phyloP scores from a whole-genome alignment of 2,797 vertebrate genomes.

The Catostomus latipinnis region DNA sequence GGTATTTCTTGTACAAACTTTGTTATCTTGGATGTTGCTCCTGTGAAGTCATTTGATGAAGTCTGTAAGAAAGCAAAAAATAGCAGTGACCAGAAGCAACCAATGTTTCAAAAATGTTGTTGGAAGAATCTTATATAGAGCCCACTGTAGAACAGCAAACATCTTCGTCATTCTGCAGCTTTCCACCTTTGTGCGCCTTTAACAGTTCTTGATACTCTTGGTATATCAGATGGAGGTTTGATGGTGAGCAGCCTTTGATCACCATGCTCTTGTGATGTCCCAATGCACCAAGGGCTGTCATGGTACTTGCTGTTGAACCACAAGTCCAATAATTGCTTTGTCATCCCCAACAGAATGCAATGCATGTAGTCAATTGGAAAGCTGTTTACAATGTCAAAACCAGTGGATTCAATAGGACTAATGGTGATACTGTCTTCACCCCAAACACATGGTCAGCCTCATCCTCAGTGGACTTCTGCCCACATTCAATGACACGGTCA shows the following conservation, averaged over 20 bases:
- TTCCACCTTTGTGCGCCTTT: not conserved
- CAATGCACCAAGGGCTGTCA: not conserved
- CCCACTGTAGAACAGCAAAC: not conserved
- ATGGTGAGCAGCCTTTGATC: constrained; percentile 7
- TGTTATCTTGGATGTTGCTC: not conserved
- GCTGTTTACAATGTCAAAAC: not conserved
- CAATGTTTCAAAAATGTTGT: not conserved
- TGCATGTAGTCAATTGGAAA: not conserved
- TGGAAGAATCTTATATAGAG: constrained; percentile 6
- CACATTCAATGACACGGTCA: not conserved
- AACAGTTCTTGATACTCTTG: not conserved
- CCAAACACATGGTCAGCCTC: not conserved
- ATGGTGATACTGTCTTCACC: constrained; percentile 1
- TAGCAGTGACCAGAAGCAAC: not conserved
- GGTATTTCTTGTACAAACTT: not conserved
- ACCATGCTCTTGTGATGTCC: not conserved
- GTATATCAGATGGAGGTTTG: constrained; percentile 8
- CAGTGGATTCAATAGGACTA: not conserved
- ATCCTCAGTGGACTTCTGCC: not conserved
- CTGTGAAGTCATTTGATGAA: not conserved
- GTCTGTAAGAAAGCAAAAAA: not conserved
- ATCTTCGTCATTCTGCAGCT: not conserved
- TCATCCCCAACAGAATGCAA: not conserved
- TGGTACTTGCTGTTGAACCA: not conserved
- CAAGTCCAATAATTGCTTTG: constrained; percentile 8